Conservation (phyloP, 2,113 vertebrate genomes). For the Pterophyllum scalare region DNA sequence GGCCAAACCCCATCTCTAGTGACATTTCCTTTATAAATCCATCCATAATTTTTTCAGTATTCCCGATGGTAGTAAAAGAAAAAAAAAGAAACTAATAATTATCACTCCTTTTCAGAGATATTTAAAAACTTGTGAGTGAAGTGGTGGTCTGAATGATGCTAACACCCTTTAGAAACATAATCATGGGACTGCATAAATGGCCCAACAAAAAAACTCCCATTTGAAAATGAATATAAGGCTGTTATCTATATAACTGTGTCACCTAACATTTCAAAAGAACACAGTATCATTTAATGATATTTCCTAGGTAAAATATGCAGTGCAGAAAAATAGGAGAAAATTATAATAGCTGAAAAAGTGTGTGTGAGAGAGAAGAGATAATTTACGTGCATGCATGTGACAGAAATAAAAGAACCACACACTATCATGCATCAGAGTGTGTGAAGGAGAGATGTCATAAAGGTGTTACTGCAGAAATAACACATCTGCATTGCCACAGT, state of each 20-base stretch:
- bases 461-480: slow-evolving; percentile 29
- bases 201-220: background rate
- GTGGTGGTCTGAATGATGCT: background rate
- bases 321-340: background rate
- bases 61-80: too few relatives aligned
- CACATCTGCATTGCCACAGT: slow-evolving; percentile 20
- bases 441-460: background rate
- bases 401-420: slow-evolving; percentile 5
- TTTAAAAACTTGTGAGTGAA: background rate
- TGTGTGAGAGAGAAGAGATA: background rate
- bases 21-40: background rate
- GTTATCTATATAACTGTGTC: background rate
- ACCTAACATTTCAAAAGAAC: background rate
- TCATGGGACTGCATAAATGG: background rate
- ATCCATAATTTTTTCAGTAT: background rate
- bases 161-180: background rate
- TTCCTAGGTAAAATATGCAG: background rate
- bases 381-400: background rate
- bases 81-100: too few relatives aligned
- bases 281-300: background rate
- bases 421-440: background rate
- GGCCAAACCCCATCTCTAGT: too few relatives aligned
- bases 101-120: background rate
- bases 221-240: background rate
- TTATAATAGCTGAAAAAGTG: background rate